Base-by-base conservation (phyloP, 2,888 invertebrate species). In the Acronicta alni region DNA sequence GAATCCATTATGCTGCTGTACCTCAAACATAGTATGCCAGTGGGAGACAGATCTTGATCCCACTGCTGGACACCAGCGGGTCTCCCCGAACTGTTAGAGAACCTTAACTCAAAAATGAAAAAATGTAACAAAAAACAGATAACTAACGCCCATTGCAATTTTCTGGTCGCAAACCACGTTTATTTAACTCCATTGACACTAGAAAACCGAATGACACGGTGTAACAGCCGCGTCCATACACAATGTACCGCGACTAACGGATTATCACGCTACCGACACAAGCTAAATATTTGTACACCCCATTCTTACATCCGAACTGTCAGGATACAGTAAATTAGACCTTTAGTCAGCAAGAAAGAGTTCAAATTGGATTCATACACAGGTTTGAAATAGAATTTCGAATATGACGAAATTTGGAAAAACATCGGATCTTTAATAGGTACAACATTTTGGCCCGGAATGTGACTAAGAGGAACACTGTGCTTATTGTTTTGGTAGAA, bases 171-270 rank as follows among this genome's bases (percentile, higher is more conserved):
- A 48, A 66, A 66, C 57, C 47, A 46, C 57, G 61, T 73, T 75
- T 65, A 73, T 59, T 64, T 68, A 68, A 56, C 43, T 63, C 53
- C 47, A 72, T 74, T 76, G 72, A 63, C 56, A 72, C 48, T 42
- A 61, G 55, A 66, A 68, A 51, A 26, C 48, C 61, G 54, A 66
- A 74, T 69, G 70, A 72, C 68, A 73, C 72, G 63, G 56, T 26
- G 51, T 77, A 80, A 80, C 69, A 67, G 67, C 76, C 81, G 76
- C 74, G 72, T 69, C 83, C 72, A 62, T 52, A 59, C 70, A 80
- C 81, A 81, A 74, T 80, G 77, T 61, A 68, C 76, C 84, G 63
- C 58, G 60, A 73, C 82, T 64, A 72, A 86, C 75, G 81, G 80
- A 86, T 88, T 87, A 81, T 71, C 72, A 80, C 81, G 77, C 72